Evolutionary conservation across 1,140 invertebrate species (phyloP), one percentile per base, ranked within the genome.

Genomic region (Heliconius melpomene): DNA sequence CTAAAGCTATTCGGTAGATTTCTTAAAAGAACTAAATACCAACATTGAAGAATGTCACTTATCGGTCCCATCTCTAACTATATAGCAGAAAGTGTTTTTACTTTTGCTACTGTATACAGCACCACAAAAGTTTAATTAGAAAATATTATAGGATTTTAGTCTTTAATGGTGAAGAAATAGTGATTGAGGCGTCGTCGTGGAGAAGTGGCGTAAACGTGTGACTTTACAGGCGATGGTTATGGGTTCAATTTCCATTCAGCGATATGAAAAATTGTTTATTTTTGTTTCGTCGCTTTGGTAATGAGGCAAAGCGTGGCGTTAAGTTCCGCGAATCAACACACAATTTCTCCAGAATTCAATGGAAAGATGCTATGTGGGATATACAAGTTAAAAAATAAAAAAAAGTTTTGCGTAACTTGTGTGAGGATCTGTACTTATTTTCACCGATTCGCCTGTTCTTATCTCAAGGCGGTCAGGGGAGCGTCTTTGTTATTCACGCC

Each of bases 61-160:
- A 81, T 81, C 80, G 72, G 82, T 82, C 76, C 78, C 79, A 85
- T 85, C 84, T 81, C 72, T 46, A 75, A 78, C 76, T 66, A 77
- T 77, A 83, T 78, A 36, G 77, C 82, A 85, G 89, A 89, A 91
- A 90, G 87, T 91, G 90, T 87, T 91, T 91, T 91, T 90, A 89
- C 88, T 90, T 90, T 90, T 91, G 85, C 81, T 83, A 80, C 82
- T 66, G 79, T 72, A 77, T 66, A 60, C 74, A 73, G 18, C 71
- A 60, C 74, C 50, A 72, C 79, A 73, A 50, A 60, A 46, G 75
- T 66, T 66, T 32, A 32, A 66, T 66, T 29, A 16, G 9, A 66
- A 54, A 60, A 20, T 36, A 52, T 23, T 32, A 38, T n/a, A 23
- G n/a, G 46, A 78, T 78, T 75, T 23, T 75, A 46, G 40, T 18